phyloP scores from a whole-genome alignment of 2,888 invertebrate genomes.

The Cantharis nigra region DNA sequence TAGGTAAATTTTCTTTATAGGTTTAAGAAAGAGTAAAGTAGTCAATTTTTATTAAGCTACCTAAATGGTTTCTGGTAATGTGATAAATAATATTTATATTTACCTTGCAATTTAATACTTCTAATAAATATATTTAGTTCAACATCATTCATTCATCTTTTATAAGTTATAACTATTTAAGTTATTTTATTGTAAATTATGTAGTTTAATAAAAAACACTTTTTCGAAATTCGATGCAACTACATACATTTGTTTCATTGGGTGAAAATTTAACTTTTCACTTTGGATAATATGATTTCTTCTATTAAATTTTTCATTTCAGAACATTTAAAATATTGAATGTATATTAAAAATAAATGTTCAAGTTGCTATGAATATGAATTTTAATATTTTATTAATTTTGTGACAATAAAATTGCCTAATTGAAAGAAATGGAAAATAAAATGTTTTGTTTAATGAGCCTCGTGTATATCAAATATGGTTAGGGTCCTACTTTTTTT shows the following conservation, averaged over 20 bases:
- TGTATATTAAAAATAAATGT: neutral
- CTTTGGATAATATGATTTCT: neutral
- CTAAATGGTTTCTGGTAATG: neutral
- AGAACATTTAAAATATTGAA: neutral
- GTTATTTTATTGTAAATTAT: neutral
- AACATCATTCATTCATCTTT: neutral
- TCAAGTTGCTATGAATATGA: neutral
- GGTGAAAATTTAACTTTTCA: neutral
- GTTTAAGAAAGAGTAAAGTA: neutral
- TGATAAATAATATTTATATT: neutral
- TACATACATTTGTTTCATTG: neutral
- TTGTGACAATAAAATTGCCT: neutral
- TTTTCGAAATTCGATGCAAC: neutral
- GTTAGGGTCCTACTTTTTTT: no score
- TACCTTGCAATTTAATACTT: neutral
- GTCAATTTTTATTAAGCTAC: neutral
- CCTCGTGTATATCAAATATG: no score
- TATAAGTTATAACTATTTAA: neutral
- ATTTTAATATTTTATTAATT: neutral
- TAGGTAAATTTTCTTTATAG: neutral
- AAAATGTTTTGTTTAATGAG: neutral
- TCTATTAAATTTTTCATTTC: neutral
- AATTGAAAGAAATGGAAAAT: neutral
- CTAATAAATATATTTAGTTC: neutral
- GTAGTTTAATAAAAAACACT: neutral